Percentiles rank a stretch among this genome's conserved stretches.
phyloP scores from a whole-genome alignment of 1,140 invertebrate genomes.

The Babylonia areolata region DNA sequence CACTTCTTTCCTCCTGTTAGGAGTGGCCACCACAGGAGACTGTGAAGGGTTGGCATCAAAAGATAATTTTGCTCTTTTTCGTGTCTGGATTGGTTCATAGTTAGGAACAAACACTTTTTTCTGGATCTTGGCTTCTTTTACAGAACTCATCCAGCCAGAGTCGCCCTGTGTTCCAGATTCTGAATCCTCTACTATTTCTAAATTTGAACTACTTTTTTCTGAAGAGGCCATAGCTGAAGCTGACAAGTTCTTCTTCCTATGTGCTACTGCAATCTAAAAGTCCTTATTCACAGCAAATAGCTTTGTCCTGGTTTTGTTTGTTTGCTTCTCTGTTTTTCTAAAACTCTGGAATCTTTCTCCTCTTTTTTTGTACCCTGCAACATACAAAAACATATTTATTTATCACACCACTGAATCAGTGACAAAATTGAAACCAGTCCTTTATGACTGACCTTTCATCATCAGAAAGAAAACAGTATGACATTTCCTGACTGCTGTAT shows the following conservation, averaged over 20 bases:
- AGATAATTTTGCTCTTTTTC: constrained; percentile 11
- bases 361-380: no score
- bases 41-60: background rate
- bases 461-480: no score
- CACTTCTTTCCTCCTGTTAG: background rate
- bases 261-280: background rate
- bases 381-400: no score
- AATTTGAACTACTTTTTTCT: background rate
- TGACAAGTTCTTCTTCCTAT: background rate
- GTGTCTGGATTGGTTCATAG: constrained; percentile 32
- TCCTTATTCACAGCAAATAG: background rate
- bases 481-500: no score
- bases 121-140: background rate
- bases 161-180: no score
- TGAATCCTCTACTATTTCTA: no score
- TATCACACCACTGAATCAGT: no score
- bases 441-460: no score
- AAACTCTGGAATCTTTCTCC: background rate
- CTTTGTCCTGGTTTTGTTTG: background rate
- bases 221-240: background rate
- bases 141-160: background rate
- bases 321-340: background rate
- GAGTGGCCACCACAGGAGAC: background rate
- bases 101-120: constrained; percentile 24
- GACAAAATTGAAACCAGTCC: no score